Evolutionary conservation across 2,797 vertebrate species (phyloP).

Genomic region (Protonibea diacanthus): DNA sequence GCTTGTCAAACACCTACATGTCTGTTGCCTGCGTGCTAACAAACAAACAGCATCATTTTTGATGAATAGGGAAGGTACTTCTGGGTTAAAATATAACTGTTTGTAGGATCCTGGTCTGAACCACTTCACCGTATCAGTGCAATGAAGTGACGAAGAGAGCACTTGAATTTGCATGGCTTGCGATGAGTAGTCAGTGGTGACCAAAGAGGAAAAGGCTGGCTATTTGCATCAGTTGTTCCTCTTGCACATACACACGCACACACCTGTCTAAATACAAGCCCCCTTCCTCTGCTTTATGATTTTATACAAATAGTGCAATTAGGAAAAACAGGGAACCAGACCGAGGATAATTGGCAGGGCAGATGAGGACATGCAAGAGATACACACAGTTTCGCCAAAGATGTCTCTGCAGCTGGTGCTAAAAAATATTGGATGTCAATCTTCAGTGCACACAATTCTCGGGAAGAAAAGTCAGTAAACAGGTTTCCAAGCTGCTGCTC

Average conservation of each 20-base stretch:
- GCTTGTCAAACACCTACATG: constrained; percentile 23
- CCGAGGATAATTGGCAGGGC: constrained; percentile 37
- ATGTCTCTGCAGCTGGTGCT: constrained; percentile 37
- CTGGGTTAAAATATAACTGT: constrained; percentile 62
- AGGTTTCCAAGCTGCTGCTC: constrained; percentile 43
- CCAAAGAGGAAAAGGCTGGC: constrained; percentile 63
- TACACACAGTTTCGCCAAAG: constrained; percentile 2
- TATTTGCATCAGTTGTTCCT: constrained; percentile 83
- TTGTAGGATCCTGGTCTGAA: constrained; percentile 44
- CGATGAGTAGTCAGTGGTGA: constrained; percentile 64
- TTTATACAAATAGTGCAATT: constrained; percentile 63
- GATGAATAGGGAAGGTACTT: constrained; percentile 39
- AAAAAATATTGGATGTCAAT: constrained; percentile 47
- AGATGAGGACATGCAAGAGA: constrained; percentile 41
- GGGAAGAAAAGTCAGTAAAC: constrained; percentile 29
- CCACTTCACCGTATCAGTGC: constrained; percentile 57
- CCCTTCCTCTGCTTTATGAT: constrained; percentile 42
- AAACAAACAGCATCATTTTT: constrained; percentile 39
- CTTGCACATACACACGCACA: constrained; percentile 33
- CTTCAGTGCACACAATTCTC: constrained; percentile 16
- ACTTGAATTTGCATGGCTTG: constrained; percentile 80
- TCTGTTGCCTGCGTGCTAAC: constrained; percentile 25
- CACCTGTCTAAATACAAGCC: constrained; percentile 67
- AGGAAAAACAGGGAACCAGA: constrained; percentile 53
- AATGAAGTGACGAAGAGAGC: constrained; percentile 56